A percentile compares a stretch with the other conserved stretches of the same genome.
phyloP scores from a whole-genome alignment of 1,140 invertebrate genomes.

The Battus philenor region DNA sequence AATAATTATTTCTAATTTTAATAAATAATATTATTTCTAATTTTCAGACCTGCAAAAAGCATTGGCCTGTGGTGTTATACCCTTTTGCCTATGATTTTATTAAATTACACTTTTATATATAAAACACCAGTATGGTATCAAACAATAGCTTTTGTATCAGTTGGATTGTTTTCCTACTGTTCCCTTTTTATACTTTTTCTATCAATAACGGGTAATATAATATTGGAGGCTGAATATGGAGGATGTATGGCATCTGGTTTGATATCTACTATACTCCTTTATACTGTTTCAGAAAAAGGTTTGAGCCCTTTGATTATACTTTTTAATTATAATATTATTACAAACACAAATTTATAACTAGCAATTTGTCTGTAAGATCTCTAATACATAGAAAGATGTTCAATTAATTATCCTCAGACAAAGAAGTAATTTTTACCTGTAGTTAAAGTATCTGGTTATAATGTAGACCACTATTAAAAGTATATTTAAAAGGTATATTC shows the following conservation, averaged over 20 bases:
- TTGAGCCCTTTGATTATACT: not conserved
- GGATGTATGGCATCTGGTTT: conserved; percentile 45
- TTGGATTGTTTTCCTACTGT: conserved; percentile 40
- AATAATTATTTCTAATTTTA: not conserved
- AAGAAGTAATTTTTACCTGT: too few species aligned
- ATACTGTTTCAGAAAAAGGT: conserved; percentile 41
- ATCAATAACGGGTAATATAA: conserved; percentile 39
- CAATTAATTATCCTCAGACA: too few species aligned
- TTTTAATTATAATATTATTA: too few species aligned
- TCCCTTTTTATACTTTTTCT: conserved; percentile 47
- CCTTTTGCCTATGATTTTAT: conserved; percentile 44
- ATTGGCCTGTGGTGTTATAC: conserved; percentile 57
- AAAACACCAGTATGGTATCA: conserved; percentile 44
- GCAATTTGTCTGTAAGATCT: too few species aligned
- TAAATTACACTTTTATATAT: conserved; percentile 32
- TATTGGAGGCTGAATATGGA: conserved; percentile 37
- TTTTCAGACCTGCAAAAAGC: conserved; percentile 44
- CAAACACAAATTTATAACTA: too few species aligned
- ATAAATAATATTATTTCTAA: conserved; percentile 15
- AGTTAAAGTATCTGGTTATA: too few species aligned
- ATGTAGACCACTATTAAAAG: too few species aligned
- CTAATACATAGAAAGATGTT: too few species aligned
- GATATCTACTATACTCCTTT: conserved; percentile 34
- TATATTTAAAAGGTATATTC: too few species aligned
- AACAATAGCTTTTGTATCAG: conserved; percentile 34